Evolutionary conservation across 2,888 invertebrate genomes (phyloP).

Genomic region (Nephrotoma flavescens): DNA sequence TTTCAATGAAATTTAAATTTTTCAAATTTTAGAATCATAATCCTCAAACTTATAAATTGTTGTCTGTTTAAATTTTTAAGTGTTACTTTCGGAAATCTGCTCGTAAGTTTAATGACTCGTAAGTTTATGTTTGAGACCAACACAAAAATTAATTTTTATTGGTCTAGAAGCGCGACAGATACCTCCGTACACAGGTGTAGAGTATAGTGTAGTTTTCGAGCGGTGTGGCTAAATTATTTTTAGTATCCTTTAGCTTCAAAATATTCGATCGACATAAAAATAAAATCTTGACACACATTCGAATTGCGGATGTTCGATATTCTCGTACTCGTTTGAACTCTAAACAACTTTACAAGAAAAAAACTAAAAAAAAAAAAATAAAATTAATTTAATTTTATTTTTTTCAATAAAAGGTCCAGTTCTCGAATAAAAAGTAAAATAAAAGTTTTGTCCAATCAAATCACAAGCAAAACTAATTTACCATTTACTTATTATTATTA

Average conservation of each 20-base stretch:
- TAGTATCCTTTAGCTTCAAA: neutral
- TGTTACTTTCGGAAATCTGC: too few species aligned
- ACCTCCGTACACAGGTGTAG: too few species aligned
- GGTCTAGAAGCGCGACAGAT: too few species aligned
- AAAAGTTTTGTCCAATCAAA: neutral
- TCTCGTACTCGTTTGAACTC: neutral
- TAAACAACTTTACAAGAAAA: neutral
- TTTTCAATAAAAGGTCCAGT: neutral
- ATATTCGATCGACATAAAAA: neutral
- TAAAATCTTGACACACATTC: neutral
- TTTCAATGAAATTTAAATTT: too few species aligned
- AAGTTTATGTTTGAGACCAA: too few species aligned
- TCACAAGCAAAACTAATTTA: neutral
- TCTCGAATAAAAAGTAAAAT: neutral
- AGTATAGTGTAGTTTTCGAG: too few species aligned
- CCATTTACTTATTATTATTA: neutral
- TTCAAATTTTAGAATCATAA: too few species aligned
- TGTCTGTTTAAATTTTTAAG: too few species aligned
- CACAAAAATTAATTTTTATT: too few species aligned
- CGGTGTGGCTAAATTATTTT: neutral
- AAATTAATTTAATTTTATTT: neutral
- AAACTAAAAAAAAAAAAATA: neutral
- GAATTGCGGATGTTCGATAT: neutral
- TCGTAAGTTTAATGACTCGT: too few species aligned
- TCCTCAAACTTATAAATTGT: too few species aligned